Evolutionary conservation across 2,888 invertebrate species (phyloP).

Genomic region (Zelleria hepariella): DNA sequence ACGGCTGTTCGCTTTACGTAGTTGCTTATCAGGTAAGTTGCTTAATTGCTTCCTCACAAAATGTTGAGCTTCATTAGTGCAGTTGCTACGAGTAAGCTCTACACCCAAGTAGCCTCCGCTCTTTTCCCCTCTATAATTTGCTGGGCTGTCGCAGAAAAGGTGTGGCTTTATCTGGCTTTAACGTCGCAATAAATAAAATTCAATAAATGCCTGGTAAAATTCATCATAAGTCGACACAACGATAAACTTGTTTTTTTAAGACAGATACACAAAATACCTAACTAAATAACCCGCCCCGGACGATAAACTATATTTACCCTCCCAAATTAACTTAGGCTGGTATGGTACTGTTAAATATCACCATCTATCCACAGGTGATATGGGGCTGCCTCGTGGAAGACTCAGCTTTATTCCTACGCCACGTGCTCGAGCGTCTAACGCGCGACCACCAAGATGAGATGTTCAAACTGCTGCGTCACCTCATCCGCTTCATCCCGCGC

Average conservation of each 20-base stretch:
- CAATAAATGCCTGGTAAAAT: too few relatives aligned
- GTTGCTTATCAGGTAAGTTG: slow-evolving; percentile 88
- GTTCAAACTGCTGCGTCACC: slow-evolving; percentile 91
- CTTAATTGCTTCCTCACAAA: not conserved
- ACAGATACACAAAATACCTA: too few relatives aligned
- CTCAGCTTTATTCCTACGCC: slow-evolving; percentile 94
- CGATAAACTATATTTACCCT: too few relatives aligned
- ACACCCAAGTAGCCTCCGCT: too few relatives aligned
- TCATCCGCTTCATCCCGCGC: slow-evolving; percentile 93
- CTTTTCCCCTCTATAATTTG: too few relatives aligned
- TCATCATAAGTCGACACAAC: too few relatives aligned
- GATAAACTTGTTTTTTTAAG: too few relatives aligned
- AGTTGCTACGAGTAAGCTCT: too few relatives aligned
- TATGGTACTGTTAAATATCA: not conserved
- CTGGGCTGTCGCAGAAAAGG: not conserved
- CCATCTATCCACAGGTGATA: slow-evolving; percentile 77
- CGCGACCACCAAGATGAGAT: slow-evolving; percentile 94
- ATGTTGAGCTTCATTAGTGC: too few relatives aligned
- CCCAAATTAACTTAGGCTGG: too few relatives aligned
- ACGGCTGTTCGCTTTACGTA: slow-evolving; percentile 97
- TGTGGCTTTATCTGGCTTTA: not conserved
- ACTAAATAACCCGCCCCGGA: too few relatives aligned
- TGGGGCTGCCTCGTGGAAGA: slow-evolving; percentile 99
- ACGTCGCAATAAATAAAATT: too few relatives aligned
- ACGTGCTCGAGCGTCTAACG: slow-evolving; percentile 95